A percentile compares a stretch with the other conserved stretches of the same genome.
Conservation (phyloP, 1,140 invertebrate species). For the Trichonephila clavata region DNA sequence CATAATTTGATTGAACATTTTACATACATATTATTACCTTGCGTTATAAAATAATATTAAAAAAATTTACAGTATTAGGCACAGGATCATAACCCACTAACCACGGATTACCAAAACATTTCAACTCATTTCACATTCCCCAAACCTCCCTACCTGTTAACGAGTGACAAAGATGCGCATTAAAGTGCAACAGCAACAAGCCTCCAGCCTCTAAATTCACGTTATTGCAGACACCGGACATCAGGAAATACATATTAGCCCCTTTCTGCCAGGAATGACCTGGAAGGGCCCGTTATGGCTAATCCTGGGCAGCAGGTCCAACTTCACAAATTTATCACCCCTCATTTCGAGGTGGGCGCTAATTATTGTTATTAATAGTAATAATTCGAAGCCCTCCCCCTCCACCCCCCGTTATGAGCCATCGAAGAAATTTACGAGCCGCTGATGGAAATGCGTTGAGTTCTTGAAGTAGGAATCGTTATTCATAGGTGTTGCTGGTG, state of each 20-base stretch:
- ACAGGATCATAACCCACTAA: neutral
- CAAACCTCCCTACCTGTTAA: neutral
- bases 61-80: too few species aligned
- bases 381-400: neutral
- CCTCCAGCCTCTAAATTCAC: neutral
- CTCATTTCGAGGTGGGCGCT: conserved; percentile 1
- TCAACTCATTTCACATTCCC: neutral
- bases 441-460: conserved; percentile 1
- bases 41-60: too few species aligned
- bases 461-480: neutral
- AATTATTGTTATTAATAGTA: conserved; percentile 36
- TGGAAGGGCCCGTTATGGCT: conserved; percentile 8
- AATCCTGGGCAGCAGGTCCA: neutral
- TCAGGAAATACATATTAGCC: conserved; percentile 9
- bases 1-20: too few species aligned
- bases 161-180: neutral
- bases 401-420: neutral
- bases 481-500: neutral
- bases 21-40: too few species aligned
- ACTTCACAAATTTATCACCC: conserved; percentile 11
- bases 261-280: neutral
- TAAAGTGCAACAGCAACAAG: neutral
- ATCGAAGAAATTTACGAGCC: conserved; percentile 3
- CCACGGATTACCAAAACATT: neutral
- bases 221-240: conserved; percentile 16